phyloP scores from a whole-genome alignment of 2,113 vertebrate genomes.

The Mirounga angustirostris region DNA sequence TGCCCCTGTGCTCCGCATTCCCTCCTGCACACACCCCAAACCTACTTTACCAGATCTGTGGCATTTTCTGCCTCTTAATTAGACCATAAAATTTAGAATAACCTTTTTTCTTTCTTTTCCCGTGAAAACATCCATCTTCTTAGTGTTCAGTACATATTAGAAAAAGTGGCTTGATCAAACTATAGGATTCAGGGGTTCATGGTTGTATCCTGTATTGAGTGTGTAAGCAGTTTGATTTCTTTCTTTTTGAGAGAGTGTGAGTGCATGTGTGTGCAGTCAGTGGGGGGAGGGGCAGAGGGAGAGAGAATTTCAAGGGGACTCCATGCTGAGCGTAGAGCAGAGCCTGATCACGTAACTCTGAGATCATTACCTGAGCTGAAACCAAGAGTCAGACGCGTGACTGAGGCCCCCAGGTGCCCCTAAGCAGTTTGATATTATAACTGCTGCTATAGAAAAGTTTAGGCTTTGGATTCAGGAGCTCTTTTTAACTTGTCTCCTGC shows the following conservation, averaged over 20 bases:
- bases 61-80: neutral
- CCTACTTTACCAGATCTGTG: no score
- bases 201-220: neutral
- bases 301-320: neutral
- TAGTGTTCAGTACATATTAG: neutral
- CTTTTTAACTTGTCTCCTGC: neutral
- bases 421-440: constrained; percentile 4
- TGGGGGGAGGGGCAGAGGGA: neutral
- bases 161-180: neutral
- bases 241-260: neutral
- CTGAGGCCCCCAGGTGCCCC: neutral
- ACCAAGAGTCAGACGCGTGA: neutral
- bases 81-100: neutral
- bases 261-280: no score
- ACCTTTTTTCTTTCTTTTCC: neutral
- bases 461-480: constrained; percentile 28
- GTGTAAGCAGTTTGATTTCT: neutral
- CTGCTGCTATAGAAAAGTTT: neutral
- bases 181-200: neutral
- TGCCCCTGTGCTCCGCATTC: neutral
- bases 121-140: neutral
- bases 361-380: neutral
- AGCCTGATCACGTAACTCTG: neutral
- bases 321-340: neutral
- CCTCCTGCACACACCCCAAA: neutral